Conservation (phyloP, 2,797 vertebrate species). For the Aphelocoma californica region DNA sequence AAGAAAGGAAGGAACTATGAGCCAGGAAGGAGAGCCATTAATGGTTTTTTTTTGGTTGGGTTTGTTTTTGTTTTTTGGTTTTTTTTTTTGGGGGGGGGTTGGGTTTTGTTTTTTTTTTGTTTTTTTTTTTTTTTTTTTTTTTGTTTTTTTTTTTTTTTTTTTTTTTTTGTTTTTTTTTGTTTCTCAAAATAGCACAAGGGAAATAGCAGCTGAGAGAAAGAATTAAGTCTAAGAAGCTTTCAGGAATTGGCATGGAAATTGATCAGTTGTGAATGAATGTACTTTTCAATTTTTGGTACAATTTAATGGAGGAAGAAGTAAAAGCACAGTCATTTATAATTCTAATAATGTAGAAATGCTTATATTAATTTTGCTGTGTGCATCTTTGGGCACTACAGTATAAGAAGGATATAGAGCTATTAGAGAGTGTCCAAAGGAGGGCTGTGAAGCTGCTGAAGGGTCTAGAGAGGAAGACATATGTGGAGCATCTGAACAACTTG, state of each 20-base stretch:
- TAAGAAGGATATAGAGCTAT: not conserved
- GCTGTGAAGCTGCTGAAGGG: not conserved
- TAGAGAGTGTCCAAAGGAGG: not conserved
- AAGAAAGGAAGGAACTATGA: slow-evolving; percentile 16
- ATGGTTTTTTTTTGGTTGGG: not conserved
- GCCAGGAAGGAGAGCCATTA: not conserved
- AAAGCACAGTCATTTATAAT: not conserved
- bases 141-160: not conserved
- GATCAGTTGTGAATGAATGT: not conserved
- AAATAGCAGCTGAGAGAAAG: slow-evolving; percentile 9
- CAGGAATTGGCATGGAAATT: not conserved
- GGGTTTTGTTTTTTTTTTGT: not conserved
- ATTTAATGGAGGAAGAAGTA: not conserved
- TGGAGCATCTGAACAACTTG: not conserved
- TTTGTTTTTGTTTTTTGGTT: not conserved
- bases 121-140: not conserved
- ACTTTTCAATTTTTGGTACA: not conserved
- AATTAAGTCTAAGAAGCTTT: slow-evolving; percentile 16
- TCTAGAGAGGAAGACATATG: not conserved
- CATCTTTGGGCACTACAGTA: not conserved
- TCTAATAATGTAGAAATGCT: not conserved
- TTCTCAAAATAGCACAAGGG: not conserved
- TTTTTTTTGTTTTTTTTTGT: not conserved
- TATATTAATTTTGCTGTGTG: not conserved
- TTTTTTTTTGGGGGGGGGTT: too few relatives aligned